Evolutionary conservation across 2,888 invertebrate genomes (phyloP).

Genomic region (Dynastes tityus): DNA sequence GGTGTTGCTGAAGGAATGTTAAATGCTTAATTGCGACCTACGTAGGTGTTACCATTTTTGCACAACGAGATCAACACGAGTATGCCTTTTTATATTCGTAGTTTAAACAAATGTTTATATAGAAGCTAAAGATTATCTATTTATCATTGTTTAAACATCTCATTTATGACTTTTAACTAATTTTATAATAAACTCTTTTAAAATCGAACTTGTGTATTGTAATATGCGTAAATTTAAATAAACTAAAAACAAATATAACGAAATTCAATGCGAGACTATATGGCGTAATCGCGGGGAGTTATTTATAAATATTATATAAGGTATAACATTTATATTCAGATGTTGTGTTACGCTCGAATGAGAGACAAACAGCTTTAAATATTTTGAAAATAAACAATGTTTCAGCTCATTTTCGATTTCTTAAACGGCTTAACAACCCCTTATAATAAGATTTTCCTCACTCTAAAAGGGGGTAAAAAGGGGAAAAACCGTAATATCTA

Average conservation of each 20-base stretch:
- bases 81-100: too few species aligned
- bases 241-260: too few species aligned
- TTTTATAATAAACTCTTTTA: too few species aligned
- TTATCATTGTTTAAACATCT: conserved; percentile 1
- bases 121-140: not conserved
- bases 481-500: too few species aligned
- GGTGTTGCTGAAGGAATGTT: too few species aligned
- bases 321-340: conserved; percentile 34
- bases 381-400: conserved; percentile 26
- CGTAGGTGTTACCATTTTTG: conserved; percentile 7
- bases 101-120: too few species aligned
- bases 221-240: too few species aligned
- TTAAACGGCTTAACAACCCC: too few species aligned
- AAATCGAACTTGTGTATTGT: too few species aligned
- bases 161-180: not conserved
- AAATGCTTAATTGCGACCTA: not conserved
- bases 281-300: conserved; percentile 28
- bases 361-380: not conserved
- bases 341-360: not conserved
- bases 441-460: too few species aligned
- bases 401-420: not conserved
- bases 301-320: conserved; percentile 43
- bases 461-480: too few species aligned
- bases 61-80: too few species aligned
- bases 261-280: not conserved